phyloP scores from a whole-genome alignment of 2,113 vertebrate species.

The Lathamus discolor region DNA sequence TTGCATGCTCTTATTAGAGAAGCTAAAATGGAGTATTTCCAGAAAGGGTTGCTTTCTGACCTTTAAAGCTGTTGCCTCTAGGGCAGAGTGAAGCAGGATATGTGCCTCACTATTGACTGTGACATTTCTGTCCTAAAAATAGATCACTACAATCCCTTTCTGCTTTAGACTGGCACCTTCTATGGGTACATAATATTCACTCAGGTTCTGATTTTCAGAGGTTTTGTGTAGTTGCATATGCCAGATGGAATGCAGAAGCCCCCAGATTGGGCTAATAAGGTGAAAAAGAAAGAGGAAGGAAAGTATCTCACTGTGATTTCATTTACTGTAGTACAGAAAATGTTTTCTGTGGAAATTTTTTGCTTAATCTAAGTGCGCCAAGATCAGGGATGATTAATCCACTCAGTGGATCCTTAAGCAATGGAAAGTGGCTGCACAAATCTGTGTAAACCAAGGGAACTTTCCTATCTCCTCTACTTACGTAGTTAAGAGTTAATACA shows the following conservation, averaged over 20 bases:
- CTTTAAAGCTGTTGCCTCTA: conserved; percentile 42
- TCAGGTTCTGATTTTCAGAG: neutral
- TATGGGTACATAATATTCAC: neutral
- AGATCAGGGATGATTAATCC: conserved; percentile 20
- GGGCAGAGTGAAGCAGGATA: conserved; percentile 32
- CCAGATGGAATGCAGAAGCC: neutral
- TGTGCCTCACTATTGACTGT: conserved; percentile 35
- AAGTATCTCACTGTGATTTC: neutral
- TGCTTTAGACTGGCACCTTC: neutral
- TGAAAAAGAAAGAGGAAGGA: neutral
- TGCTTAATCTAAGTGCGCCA: neutral
- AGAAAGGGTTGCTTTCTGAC: conserved; percentile 19
- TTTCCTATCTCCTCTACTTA: neutral
- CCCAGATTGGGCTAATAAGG: neutral
- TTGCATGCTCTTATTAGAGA: neutral
- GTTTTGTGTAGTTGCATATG: neutral
- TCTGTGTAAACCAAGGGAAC: neutral
- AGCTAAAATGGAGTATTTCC: neutral
- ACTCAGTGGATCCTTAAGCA: neutral
- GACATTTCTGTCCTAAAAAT: conserved; percentile 57
- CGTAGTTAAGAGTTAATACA: neutral
- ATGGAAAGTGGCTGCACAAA: conserved; percentile 9
- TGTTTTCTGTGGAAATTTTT: neutral
- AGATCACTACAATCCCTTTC: conserved; percentile 14
- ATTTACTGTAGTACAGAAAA: neutral